A percentile compares a stretch with the other conserved stretches of the same genome.
These are phyloP conservation scores for Champsocephalus gunnari DNA, from an alignment of 2,797 vertebrate genomes.

Conservation along the genomic window DNA sequence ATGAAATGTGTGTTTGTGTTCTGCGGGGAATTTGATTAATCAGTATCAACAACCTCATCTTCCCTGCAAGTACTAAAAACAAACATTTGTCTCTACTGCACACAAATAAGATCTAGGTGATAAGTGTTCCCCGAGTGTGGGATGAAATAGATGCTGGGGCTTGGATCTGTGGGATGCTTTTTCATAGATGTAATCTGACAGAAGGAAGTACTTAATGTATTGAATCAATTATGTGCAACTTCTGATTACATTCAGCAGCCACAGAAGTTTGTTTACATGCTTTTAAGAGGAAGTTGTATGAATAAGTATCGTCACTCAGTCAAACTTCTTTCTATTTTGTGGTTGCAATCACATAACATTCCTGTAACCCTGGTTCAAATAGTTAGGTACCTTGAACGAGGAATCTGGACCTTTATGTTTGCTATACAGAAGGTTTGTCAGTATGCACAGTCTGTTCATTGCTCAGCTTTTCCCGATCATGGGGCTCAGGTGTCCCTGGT, in stretches of 20 bases:
- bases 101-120: constrained; percentile 23
- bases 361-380: constrained; percentile 1
- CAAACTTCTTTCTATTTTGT: not conserved
- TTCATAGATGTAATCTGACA: constrained; percentile 29
- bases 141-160: constrained; percentile 4
- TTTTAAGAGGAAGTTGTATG: not conserved
- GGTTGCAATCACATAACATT: not conserved
- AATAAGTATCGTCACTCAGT: not conserved
- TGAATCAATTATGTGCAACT: constrained; percentile 32
- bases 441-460: constrained; percentile 5
- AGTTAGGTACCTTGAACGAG: constrained; percentile 15
- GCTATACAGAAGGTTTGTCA: constrained; percentile 26
- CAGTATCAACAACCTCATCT: not conserved
- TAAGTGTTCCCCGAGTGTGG: constrained; percentile 16
- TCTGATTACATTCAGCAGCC: constrained; percentile 7
- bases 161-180: constrained; percentile 18
- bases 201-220: constrained; percentile 23
- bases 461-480: constrained; percentile 31
- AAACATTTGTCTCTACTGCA: constrained; percentile 23
- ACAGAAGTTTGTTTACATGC: constrained; percentile 12
- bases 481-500: constrained; percentile 53
- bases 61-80: constrained; percentile 10
- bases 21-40: not conserved
- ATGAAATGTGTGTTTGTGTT: constrained; percentile 22
- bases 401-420: constrained; percentile 17